These are phyloP conservation scores for Tetramorium simillimum DNA, from an alignment of 1,140 invertebrate species.

Conservation along the genomic window DNA sequence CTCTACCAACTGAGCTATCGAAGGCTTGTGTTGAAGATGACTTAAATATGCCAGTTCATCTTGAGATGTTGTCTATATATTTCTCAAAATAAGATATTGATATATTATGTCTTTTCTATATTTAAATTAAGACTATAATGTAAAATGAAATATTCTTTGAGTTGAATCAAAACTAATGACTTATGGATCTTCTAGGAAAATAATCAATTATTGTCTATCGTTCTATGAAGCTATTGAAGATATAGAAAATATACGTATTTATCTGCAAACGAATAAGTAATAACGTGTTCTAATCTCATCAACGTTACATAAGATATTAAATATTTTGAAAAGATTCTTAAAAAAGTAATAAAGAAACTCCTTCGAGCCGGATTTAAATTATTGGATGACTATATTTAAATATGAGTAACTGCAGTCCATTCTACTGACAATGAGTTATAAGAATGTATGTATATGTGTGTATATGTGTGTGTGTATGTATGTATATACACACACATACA, in stretches of 20 bases:
- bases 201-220: conserved; percentile 91
- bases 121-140: background rate
- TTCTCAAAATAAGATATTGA: background rate
- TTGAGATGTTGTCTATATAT: background rate
- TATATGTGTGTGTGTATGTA: no score
- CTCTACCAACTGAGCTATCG: conserved; percentile 72
- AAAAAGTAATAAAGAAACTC: conserved; percentile 63
- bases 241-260: conserved; percentile 87
- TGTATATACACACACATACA: no score
- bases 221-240: conserved; percentile 90
- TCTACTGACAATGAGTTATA: no score
- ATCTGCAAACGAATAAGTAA: background rate
- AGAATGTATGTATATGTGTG: no score
- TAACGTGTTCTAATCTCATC: background rate
- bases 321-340: conserved; percentile 16
- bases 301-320: background rate
- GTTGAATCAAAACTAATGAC: background rate
- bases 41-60: background rate
- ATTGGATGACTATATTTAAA: conserved; percentile 71
- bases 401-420: background rate
- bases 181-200: conserved; percentile 49
- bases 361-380: conserved; percentile 81
- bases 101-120: background rate
- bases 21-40: conserved; percentile 31
- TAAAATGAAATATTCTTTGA: background rate